Base-by-base conservation (phyloP, 2,113 vertebrate species). In the Nansenia antarctica region DNA sequence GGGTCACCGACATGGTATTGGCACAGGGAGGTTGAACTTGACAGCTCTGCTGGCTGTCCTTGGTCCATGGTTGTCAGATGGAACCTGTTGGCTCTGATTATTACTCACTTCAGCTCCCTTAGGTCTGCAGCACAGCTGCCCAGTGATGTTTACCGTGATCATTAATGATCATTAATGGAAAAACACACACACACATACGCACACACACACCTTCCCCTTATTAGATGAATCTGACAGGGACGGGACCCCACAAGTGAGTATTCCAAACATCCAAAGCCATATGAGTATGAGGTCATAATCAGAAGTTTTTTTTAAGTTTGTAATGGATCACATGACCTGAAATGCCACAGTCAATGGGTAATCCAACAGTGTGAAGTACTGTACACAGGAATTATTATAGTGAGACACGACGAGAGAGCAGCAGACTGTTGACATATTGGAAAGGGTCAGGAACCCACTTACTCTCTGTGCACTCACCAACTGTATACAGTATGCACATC, bases 81-180 rank as follows among this genome's bases (percentile, higher is more conserved):
- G 31, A 60, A 60, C 58, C 58, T 60, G 58, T 60, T 60, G 58
- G 58, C 58, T 35, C 11, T 30, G 30, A 60, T 60, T 35, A 60
- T 18, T 15, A 22, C 1, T 15, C 31, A 9, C 58, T 22, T 35
- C 58, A 60, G 3, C 35, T 59, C 30, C 55, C 30, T n/a, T 58
- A 47, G n/a, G n/a, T 14, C 52, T 12, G 2, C 52, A 20, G 49
- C 55, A 11, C 55, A 59, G 30, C 55, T 59, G 55, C 30, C 30
- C 55, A 18, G 8, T 12, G 29, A 27, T 59, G 55, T 59, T 59
- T 18, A 59, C 55, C 32, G 20, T 59, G 29, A 31, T 59, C 55
- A 59, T 59, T 59, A 59, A 32, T 30, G 55, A 59, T 31, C n/a
- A 32, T 14, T 32, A 26, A 53, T 53, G n/a, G 22, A 24, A 18